Evolutionary conservation across 2,888 invertebrate species (phyloP).

Genomic region (Ceramica pisi): DNA sequence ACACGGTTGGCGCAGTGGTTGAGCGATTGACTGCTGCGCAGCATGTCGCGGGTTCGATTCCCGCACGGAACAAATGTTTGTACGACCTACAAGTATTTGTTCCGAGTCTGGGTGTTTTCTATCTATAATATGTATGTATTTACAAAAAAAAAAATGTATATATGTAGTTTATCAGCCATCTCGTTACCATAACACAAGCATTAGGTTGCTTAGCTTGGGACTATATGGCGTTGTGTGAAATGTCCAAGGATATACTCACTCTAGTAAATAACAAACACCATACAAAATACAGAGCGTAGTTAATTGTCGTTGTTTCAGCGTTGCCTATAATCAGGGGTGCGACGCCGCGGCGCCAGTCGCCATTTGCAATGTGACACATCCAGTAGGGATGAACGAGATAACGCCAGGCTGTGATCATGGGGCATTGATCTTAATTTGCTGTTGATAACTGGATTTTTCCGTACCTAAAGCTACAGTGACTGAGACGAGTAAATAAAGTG

Average conservation of each 20-base stretch:
- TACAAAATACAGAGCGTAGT: conserved; percentile 52
- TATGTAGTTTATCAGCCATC: too few species aligned
- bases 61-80: too few species aligned
- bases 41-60: too few species aligned
- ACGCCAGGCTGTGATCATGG: conserved; percentile 56
- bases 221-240: too few species aligned
- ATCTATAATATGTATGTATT: too few species aligned
- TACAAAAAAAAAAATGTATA: too few species aligned
- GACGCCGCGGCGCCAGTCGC: conserved; percentile 69
- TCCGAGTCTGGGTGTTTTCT: too few species aligned
- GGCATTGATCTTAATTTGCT: conserved; percentile 64
- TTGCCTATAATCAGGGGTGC: conserved; percentile 72
- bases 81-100: too few species aligned
- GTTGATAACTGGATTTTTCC: conserved; percentile 65
- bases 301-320: conserved; percentile 66
- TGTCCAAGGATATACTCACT: conserved; percentile 22
- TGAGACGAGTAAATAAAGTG: conserved; percentile 10
- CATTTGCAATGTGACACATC: conserved; percentile 65
- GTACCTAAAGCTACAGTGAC: conserved; percentile 14
- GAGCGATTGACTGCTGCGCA: too few species aligned
- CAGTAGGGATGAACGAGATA: conserved; percentile 63
- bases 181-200: too few species aligned
- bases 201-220: too few species aligned
- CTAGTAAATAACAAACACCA: conserved; percentile 41
- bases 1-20: too few species aligned